Conservation (phyloP, 2,797 vertebrate genomes). For the Myotis vivesi region DNA sequence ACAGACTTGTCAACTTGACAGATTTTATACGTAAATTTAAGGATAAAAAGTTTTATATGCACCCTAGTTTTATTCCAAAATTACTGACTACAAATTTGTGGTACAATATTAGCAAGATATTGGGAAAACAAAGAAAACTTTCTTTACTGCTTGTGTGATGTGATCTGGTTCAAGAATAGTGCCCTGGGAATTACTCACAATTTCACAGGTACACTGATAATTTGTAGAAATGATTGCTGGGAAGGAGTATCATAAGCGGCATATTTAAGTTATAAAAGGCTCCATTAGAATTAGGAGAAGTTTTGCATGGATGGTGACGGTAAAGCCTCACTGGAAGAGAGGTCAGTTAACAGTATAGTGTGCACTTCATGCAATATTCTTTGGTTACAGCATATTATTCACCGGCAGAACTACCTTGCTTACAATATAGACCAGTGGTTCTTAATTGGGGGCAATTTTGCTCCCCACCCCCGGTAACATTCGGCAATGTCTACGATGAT, state of each 20-base stretch:
- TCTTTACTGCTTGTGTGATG: neutral
- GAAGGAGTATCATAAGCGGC: neutral
- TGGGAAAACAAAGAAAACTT: neutral
- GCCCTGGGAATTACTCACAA: neutral
- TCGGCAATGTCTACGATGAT: neutral
- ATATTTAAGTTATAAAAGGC: neutral
- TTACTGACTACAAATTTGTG: conserved; percentile 61
- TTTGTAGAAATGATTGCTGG: neutral
- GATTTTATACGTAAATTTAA: conserved; percentile 2
- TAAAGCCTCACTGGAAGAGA: neutral
- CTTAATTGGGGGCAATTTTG: neutral
- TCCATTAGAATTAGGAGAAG: neutral
- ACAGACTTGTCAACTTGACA: neutral
- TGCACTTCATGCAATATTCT: neutral
- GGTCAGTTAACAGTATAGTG: neutral
- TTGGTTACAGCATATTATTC: neutral
- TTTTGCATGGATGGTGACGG: neutral
- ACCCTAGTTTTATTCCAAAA: conserved; percentile 72
- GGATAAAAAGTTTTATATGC: conserved; percentile 26
- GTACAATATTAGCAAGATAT: neutral
- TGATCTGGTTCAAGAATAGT: neutral
- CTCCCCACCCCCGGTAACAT: neutral
- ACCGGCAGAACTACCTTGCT: neutral
- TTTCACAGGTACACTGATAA: conserved; percentile 36
- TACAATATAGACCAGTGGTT: neutral